Evolutionary conservation across 2,888 invertebrate species (phyloP).

Genomic region (Tinea semifulvella): DNA sequence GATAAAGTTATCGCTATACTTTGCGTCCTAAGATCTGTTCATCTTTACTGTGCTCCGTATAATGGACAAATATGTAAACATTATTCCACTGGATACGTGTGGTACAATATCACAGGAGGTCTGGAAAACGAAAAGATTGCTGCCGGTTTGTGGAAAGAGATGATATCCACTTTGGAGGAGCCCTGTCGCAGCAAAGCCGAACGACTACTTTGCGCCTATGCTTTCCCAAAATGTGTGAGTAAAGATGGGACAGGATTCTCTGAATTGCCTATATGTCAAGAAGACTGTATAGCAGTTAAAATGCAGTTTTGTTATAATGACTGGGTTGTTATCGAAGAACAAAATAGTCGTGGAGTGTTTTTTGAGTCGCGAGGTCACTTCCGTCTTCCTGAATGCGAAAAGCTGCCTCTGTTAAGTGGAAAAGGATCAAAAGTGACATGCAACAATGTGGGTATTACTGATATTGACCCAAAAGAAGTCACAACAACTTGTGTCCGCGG

Average conservation of each 20-base stretch:
- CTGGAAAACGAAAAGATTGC: constrained; percentile 88
- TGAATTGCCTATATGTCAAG: constrained; percentile 85
- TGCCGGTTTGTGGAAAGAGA: constrained; percentile 84
- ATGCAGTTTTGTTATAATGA: constrained; percentile 92
- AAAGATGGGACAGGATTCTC: constrained; percentile 70
- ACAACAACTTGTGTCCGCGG: constrained; percentile 88
- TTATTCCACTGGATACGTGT: constrained; percentile 74
- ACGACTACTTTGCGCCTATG: constrained; percentile 90
- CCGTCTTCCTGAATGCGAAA: constrained; percentile 85
- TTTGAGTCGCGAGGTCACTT: constrained; percentile 88
- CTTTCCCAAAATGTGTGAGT: constrained; percentile 87
- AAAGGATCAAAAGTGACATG: constrained; percentile 74
- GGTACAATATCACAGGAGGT: constrained; percentile 80
- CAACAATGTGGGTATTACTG: constrained; percentile 85
- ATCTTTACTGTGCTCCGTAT: constrained; percentile 87
- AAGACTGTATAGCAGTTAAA: constrained; percentile 92
- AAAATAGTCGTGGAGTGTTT: constrained; percentile 80
- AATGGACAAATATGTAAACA: constrained; percentile 84
- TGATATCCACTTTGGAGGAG: constrained; percentile 80
- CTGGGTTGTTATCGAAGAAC: constrained; percentile 91
- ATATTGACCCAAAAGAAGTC: constrained; percentile 80
- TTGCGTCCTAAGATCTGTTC: constrained; percentile 48
- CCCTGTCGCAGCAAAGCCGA: constrained; percentile 89
- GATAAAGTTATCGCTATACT: constrained; percentile 42
- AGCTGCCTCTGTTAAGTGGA: constrained; percentile 75